Evolutionary conservation across 2,113 vertebrate genomes (phyloP), one percentile per base, ranked within the genome.

Genomic region (Chunga burmeisteri): DNA sequence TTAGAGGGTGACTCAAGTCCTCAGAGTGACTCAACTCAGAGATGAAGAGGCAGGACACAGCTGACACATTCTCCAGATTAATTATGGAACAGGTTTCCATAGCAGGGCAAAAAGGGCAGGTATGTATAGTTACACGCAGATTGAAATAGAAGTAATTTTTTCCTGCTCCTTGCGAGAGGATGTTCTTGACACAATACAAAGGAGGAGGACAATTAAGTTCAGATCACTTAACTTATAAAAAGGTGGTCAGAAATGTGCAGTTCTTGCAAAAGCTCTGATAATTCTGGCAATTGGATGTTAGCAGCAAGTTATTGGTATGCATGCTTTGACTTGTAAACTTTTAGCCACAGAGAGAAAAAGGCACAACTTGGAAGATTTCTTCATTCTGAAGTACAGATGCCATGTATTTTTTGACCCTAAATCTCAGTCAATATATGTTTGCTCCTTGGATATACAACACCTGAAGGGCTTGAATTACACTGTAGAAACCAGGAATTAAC

Each of bases 101-200:
- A 59, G 66, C 30, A 86, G 49, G 74, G 82, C 90, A 74, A 70
- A 90, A 72, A 95, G 49, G 66, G 30, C 62, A 90, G 0, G 4
- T 16, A 77, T 0, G 0, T 21, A 67, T 20, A 68, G 40, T 36
- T 50, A 81, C 6, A 47, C 0, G 1, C 26, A 61, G 30, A 42
- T 34, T 42, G 40, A 66, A 71, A 40, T 0, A 34, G 25, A 12
- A 70, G 49, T 44, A 42, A 86, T 62, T 53, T 80, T 77, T 56
- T 85, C 56, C 70, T 92, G 7, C 27, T 83, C 8, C 34, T 47
- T 42, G 11, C 36, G 44, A 7, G 2, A 82, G 6, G 4, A 61
- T 15, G 6, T 21, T 88, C n/a, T 81, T 63, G 9, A 82, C 27
- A 63, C 12, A 72, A 46, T 11, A 67, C 13, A 40, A 38, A 70